phyloP scores from a whole-genome alignment of 2,888 invertebrate species.

The Tridacna gigas region DNA sequence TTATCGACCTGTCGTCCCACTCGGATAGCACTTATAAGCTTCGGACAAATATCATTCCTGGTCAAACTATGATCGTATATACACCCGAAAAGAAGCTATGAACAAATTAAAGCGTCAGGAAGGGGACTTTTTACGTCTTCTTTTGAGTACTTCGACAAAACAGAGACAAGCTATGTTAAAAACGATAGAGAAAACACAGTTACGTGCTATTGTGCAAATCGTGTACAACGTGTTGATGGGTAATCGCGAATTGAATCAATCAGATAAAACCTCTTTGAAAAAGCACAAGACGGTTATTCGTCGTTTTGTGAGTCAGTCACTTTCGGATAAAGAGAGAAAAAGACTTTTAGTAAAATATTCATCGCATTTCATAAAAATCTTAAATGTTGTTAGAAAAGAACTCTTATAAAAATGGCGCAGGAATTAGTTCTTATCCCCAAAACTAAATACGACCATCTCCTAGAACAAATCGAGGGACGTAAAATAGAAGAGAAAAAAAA shows the following conservation, averaged over 20 bases:
- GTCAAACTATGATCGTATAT: constrained; percentile 45
- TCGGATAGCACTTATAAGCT: constrained; percentile 37
- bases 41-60: constrained; percentile 45
- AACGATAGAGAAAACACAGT: constrained; percentile 35
- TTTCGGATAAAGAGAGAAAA: constrained; percentile 26
- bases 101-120: constrained; percentile 28
- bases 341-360: constrained; percentile 33
- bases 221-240: constrained; percentile 33
- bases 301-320: constrained; percentile 29
- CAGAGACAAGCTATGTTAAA: constrained; percentile 40
- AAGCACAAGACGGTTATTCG: constrained; percentile 39
- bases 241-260: neutral
- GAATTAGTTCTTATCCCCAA: constrained; percentile 48
- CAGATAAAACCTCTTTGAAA: constrained; percentile 21
- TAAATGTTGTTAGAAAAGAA: constrained; percentile 24
- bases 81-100: constrained; percentile 30
- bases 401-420: constrained; percentile 32
- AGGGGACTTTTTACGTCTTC: constrained; percentile 33
- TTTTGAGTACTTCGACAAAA: constrained; percentile 30
- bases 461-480: constrained; percentile 15
- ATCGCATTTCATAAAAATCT: constrained; percentile 29
- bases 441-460: constrained; percentile 46
- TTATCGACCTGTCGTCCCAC: constrained; percentile 43
- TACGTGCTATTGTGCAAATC: constrained; percentile 40
- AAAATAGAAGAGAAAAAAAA: neutral